Evolutionary conservation across 2,113 vertebrate genomes (phyloP).

Genomic region (Gavialis gangeticus): DNA sequence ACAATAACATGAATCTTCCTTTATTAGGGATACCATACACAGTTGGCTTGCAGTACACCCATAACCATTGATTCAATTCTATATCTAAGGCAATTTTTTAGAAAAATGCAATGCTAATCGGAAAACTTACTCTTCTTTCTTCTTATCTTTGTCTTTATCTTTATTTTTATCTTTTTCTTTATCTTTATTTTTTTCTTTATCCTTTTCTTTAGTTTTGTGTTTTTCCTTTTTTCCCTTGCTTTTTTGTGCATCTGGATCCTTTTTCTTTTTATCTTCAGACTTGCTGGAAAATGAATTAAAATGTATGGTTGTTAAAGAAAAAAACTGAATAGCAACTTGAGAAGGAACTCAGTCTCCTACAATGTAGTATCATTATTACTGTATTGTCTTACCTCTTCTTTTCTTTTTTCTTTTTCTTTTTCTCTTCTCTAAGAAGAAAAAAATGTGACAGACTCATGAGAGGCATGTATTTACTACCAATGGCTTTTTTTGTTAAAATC

Average conservation of each 20-base stretch:
- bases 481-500: neutral
- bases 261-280: constrained; percentile 70
- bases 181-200: constrained; percentile 77
- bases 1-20: neutral
- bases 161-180: constrained; percentile 58
- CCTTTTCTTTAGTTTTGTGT: constrained; percentile 70
- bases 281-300: constrained; percentile 75
- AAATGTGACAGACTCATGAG: neutral
- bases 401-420: constrained; percentile 82
- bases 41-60: neutral
- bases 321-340: constrained; percentile 7
- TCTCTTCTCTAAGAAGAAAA: constrained; percentile 78
- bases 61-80: neutral
- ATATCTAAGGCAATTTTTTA: neutral
- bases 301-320: neutral
- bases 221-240: constrained; percentile 78
- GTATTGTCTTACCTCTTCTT: constrained; percentile 76
- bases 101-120: neutral
- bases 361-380: neutral
- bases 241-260: constrained; percentile 78
- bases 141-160: constrained; percentile 67
- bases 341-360: neutral
- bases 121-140: constrained; percentile 81
- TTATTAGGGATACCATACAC: neutral
- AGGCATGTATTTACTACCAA: neutral